Evolutionary conservation across 2,888 invertebrate genomes (phyloP).

Genomic region (Macropis europaea): DNA sequence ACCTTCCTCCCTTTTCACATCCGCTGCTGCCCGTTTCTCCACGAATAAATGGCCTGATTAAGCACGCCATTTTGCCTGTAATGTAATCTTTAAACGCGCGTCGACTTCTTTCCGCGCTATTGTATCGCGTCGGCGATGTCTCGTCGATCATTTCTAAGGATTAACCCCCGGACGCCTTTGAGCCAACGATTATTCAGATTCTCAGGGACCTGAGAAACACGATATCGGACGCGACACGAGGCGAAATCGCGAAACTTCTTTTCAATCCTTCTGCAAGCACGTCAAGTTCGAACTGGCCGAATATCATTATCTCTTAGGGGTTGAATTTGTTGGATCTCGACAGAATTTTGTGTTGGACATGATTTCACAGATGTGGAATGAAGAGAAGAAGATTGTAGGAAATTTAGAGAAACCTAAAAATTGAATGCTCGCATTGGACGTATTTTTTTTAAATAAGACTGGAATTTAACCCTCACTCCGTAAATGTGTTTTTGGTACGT

Average conservation of each 20-base stretch:
- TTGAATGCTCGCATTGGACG: too few species aligned
- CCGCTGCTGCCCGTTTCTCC: conserved; percentile 44
- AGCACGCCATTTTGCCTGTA: conserved; percentile 72
- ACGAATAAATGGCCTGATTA: conserved; percentile 75
- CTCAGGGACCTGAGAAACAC: conserved; percentile 12
- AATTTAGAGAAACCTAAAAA: too few species aligned
- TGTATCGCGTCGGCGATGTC: conserved; percentile 56
- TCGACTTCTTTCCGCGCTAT: conserved; percentile 49
- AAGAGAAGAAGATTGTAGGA: too few species aligned
- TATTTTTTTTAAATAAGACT: too few species aligned
- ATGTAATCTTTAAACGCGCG: conserved; percentile 67
- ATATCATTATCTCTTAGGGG: too few species aligned
- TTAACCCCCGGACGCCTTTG: conserved; percentile 17
- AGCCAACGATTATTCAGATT: conserved; percentile 34
- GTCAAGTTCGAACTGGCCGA: too few species aligned
- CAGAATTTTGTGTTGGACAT: too few species aligned
- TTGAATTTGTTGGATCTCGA: too few species aligned
- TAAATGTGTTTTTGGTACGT: too few species aligned
- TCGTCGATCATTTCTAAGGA: conserved; percentile 60
- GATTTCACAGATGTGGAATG: too few species aligned
- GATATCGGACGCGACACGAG: background rate
- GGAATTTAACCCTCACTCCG: too few species aligned
- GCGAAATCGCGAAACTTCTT: background rate
- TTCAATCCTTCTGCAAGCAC: too few species aligned
- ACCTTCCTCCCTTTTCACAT: conserved; percentile 51